phyloP scores from a whole-genome alignment of 2,113 vertebrate species.

The Hydrochoerus hydrochaeris region DNA sequence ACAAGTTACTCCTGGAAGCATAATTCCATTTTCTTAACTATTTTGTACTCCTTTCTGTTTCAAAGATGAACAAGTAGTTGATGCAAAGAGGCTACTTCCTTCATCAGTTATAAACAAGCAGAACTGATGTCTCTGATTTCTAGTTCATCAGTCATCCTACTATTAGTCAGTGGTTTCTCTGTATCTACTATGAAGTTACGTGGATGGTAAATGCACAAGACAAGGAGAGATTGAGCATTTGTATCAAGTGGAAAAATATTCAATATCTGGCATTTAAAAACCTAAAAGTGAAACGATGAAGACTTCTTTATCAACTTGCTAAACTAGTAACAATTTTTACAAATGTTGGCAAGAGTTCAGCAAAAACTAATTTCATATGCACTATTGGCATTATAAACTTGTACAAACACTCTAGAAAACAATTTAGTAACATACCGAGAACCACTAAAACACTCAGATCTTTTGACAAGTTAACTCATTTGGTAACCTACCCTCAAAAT shows the following conservation, averaged over 20 bases:
- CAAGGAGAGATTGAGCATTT: not conserved
- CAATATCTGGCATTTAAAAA: not conserved
- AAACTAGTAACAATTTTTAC: not conserved
- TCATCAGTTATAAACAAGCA: not conserved
- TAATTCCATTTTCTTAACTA: not conserved
- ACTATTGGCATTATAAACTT: not conserved
- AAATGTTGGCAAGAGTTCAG: not conserved
- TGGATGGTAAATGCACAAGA: not conserved
- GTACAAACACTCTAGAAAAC: not conserved
- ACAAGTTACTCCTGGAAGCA: not conserved
- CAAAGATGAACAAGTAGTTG: conserved; percentile 24
- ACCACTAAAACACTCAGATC: conserved; percentile 11
- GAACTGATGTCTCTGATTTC: not conserved
- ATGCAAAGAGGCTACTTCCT: not conserved
- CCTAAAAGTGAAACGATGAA: not conserved
- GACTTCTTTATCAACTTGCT: not conserved
- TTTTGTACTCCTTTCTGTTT: not conserved
- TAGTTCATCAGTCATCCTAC: not conserved
- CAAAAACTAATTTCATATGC: not conserved
- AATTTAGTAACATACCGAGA: not conserved
- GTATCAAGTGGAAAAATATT: conserved; percentile 1
- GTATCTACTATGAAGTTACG: not conserved
- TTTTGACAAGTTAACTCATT: not conserved
- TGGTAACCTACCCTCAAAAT: not conserved
- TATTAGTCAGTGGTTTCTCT: not conserved